A percentile compares a stretch with the other conserved stretches of the same genome.
phyloP scores from a whole-genome alignment of 2,113 vertebrate genomes.

The Scartelaos histophorus region DNA sequence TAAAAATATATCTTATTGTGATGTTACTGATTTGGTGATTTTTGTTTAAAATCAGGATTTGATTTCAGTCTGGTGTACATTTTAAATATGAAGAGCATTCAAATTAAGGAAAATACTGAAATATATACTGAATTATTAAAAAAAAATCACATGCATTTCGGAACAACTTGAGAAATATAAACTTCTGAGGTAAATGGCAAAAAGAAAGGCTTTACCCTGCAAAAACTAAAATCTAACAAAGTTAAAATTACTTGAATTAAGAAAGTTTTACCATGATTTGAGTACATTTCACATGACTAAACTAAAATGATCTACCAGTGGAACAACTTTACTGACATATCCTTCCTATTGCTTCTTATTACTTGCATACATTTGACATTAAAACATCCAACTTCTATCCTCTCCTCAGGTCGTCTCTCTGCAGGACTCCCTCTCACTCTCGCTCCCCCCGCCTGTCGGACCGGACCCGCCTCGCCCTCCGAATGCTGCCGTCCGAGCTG shows the following conservation, averaged over 20 bases:
- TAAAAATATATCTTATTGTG: not conserved
- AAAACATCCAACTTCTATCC: not conserved
- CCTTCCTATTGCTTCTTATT: not conserved
- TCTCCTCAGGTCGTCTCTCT: slow-evolving; percentile 36
- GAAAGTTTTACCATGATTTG: no score
- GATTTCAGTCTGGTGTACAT: not conserved
- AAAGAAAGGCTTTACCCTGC: no score
- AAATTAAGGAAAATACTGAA: no score
- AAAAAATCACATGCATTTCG: not conserved
- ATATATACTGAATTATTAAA: no score
- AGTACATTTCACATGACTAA: no score
- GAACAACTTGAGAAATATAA: not conserved
- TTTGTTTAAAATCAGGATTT: no score
- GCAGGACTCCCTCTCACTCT: slow-evolving; percentile 13
- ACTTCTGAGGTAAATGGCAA: not conserved
- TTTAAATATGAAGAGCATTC: not conserved
- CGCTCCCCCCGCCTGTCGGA: slow-evolving; percentile 48
- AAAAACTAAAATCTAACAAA: no score
- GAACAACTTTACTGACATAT: no score
- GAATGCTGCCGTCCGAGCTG: slow-evolving; percentile 78
- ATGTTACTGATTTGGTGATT: not conserved
- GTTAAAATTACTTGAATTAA: no score
- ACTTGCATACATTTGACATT: not conserved
- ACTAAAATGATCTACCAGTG: no score
- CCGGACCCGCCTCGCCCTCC: slow-evolving; percentile 66